Conservation (phyloP, 2,797 vertebrate species). For the Tenualosa ilisha region DNA sequence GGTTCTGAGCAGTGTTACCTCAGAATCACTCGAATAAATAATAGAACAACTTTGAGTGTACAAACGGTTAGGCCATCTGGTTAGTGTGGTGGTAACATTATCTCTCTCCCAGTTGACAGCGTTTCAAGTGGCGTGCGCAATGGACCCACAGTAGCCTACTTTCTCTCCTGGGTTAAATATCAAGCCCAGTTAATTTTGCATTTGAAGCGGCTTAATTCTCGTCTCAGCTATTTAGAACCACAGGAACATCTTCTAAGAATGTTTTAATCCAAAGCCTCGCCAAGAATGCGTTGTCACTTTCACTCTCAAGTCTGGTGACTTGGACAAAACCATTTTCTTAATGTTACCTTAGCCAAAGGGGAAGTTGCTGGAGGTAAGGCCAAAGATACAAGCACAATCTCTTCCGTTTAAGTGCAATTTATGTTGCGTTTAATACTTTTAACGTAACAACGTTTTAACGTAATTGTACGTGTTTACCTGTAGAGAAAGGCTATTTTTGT, state of each 20-base stretch:
- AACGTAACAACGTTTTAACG: neutral
- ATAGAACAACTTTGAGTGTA: slow-evolving; percentile 70
- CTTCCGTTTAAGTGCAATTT: neutral
- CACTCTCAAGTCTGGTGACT: neutral
- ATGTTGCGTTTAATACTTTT: neutral
- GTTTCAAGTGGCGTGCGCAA: slow-evolving; percentile 31
- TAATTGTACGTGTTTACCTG: neutral
- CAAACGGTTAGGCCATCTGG: slow-evolving; percentile 72
- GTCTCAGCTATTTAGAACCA: neutral
- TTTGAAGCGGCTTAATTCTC: neutral
- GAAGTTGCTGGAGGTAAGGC: neutral
- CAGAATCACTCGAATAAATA: slow-evolving; percentile 71
- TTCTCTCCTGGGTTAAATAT: slow-evolving; percentile 44
- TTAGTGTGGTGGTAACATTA: slow-evolving; percentile 64
- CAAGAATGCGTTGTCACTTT: neutral
- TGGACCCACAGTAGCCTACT: slow-evolving; percentile 52
- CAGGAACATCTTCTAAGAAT: neutral
- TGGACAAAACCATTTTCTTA: neutral
- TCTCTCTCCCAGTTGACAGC: slow-evolving; percentile 37
- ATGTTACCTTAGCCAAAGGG: neutral
- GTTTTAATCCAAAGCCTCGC: neutral
- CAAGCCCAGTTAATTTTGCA: neutral
- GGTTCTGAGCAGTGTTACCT: slow-evolving; percentile 35
- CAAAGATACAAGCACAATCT: neutral
- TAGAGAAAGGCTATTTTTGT: neutral